Percentiles rank a stretch among this genome's conserved stretches.
Evolutionary conservation across 92 coral and sea anemone species (phyloP).

Genomic region (Meandrina meandrites): DNA sequence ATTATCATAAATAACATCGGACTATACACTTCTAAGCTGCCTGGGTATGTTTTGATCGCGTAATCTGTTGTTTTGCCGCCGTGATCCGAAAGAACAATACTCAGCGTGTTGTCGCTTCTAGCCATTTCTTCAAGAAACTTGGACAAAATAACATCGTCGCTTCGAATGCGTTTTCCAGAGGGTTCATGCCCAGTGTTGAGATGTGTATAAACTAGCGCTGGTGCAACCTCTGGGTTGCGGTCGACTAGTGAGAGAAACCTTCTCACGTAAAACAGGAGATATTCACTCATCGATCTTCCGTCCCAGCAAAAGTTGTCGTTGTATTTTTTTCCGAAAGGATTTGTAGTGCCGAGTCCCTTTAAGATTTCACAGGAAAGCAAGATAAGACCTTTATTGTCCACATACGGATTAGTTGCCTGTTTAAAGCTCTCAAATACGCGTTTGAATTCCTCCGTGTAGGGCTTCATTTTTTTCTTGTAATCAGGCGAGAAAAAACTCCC

Average conservation of each 20-base stretch:
- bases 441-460: slow-evolving; percentile 61
- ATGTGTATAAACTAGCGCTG: slow-evolving; percentile 77
- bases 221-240: slow-evolving; percentile 54
- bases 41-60: slow-evolving; percentile 71
- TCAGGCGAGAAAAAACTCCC: slow-evolving; percentile 72
- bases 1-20: slow-evolving; percentile 89
- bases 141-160: slow-evolving; percentile 70
- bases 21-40: slow-evolving; percentile 83
- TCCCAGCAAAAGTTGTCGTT: slow-evolving; percentile 60
- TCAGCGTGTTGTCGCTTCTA: slow-evolving; percentile 68
- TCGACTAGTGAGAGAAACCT: slow-evolving; percentile 60
- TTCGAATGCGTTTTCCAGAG: slow-evolving; percentile 79
- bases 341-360: slow-evolving; percentile 56
- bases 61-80: slow-evolving; percentile 88
- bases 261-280: slow-evolving; percentile 64
- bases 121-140: slow-evolving; percentile 72
- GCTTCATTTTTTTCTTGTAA: slow-evolving; percentile 56
- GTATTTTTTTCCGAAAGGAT: slow-evolving; percentile 60
- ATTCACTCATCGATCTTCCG: slow-evolving; percentile 76
- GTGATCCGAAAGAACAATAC: slow-evolving; percentile 87
- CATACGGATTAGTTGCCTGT: slow-evolving; percentile 28
- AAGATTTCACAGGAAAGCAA: slow-evolving; percentile 74
- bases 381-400: slow-evolving; percentile 79
- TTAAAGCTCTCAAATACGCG: slow-evolving; percentile 42
- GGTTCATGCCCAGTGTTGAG: slow-evolving; percentile 90